Evolutionary conservation across 2,888 invertebrate species (phyloP).

Genomic region (Candidula unifasciata): DNA sequence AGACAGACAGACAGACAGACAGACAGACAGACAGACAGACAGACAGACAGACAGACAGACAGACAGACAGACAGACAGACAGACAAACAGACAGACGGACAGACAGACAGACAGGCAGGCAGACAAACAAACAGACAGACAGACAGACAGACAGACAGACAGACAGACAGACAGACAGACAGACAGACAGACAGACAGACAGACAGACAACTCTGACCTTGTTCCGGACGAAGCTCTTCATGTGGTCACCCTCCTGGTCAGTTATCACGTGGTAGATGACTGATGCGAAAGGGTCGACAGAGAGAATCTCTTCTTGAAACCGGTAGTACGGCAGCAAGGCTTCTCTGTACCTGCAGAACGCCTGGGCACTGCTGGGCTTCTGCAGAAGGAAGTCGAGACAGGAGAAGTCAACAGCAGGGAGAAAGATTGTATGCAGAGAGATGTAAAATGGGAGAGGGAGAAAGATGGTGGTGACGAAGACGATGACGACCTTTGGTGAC

Average conservation of each 20-base stretch:
- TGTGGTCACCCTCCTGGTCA: slow-evolving; percentile 16
- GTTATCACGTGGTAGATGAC: slow-evolving; percentile 47
- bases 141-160: neutral
- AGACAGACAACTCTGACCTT: no score
- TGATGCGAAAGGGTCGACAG: slow-evolving; percentile 44
- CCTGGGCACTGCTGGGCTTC: slow-evolving; percentile 22
- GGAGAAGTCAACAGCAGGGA: neutral
- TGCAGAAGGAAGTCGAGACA: neutral
- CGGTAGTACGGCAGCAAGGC: slow-evolving; percentile 44
- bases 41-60: neutral
- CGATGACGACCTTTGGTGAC: neutral
- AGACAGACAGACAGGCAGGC: slow-evolving; percentile 12
- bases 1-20: neutral
- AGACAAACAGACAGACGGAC: neutral
- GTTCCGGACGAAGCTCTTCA: slow-evolving; percentile 13
- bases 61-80: neutral
- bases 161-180: neutral
- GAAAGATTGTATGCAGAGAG: no score
- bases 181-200: neutral
- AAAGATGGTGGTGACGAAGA: no score
- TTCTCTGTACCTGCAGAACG: slow-evolving; percentile 32
- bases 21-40: neutral
- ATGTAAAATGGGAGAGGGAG: no score
- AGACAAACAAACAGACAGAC: neutral
- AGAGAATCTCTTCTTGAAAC: slow-evolving; percentile 50